A percentile compares a stretch with the other conserved stretches of the same genome.
Evolutionary conservation across 1,140 invertebrate genomes (phyloP).

Genomic region (Brachystomella parvula): DNA sequence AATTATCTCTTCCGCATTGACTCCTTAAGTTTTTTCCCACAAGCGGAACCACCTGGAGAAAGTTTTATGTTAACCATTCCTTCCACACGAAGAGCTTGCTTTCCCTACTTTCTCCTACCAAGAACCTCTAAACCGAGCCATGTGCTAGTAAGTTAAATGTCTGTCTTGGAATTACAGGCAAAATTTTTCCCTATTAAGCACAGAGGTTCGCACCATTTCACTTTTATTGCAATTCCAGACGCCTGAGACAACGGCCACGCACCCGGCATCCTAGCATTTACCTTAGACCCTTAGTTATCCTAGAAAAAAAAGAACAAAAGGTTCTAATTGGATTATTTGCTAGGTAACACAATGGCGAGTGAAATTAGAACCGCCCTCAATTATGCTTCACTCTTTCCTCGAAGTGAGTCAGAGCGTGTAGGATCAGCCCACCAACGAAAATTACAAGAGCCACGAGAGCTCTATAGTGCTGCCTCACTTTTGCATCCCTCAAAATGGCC

Average conservation of each 20-base stretch:
- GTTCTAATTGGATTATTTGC: not conserved
- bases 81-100: too few species aligned
- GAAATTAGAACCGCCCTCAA: conserved; percentile 7
- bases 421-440: conserved; percentile 39
- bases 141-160: too few species aligned
- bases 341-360: conserved; percentile 12
- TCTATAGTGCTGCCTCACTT: conserved; percentile 50
- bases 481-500: conserved; percentile 76
- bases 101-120: too few species aligned
- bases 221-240: not conserved
- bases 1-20: too few species aligned
- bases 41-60: too few species aligned
- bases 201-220: conserved; percentile 23
- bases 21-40: too few species aligned
- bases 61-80: too few species aligned
- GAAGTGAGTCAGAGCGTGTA: not conserved
- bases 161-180: conserved; percentile 35
- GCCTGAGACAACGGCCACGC: too few species aligned
- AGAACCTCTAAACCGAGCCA: too few species aligned
- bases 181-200: conserved; percentile 34
- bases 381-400: not conserved
- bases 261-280: too few species aligned
- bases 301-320: too few species aligned
- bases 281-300: too few species aligned
- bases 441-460: conserved; percentile 56